phyloP scores from a whole-genome alignment of 2,888 invertebrate species.

The Actias luna region DNA sequence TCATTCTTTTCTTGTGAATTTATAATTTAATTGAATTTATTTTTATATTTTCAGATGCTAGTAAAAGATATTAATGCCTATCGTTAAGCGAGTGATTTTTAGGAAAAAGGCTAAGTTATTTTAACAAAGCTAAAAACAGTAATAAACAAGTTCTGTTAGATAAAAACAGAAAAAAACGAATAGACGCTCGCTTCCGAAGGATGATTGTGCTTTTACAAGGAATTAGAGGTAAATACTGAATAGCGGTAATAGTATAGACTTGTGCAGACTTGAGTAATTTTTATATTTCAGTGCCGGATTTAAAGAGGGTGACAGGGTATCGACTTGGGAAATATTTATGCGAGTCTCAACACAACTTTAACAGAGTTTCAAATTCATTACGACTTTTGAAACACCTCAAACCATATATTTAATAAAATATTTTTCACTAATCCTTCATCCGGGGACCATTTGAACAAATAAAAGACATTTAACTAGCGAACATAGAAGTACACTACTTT shows the following conservation, averaged over 20 bases:
- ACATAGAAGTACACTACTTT: too few relatives aligned
- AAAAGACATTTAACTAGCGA: too few relatives aligned
- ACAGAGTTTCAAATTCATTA: too few relatives aligned
- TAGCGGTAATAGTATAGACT: not conserved
- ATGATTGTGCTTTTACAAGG: not conserved
- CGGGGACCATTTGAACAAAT: too few relatives aligned
- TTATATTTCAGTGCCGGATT: too few relatives aligned
- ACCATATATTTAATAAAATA: too few relatives aligned
- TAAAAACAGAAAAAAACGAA: not conserved
- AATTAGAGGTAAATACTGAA: conserved; percentile 1
- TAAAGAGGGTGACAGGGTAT: too few relatives aligned
- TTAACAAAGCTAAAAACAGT: not conserved
- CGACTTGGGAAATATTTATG: too few relatives aligned
- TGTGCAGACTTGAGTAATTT: not conserved
- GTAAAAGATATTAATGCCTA: not conserved
- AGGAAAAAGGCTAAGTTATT: not conserved
- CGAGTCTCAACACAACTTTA: too few relatives aligned
- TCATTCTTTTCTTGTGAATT: too few relatives aligned
- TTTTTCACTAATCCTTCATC: too few relatives aligned
- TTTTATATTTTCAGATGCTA: not conserved
- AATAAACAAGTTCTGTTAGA: not conserved
- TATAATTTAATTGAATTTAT: not conserved
- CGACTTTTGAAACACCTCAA: too few relatives aligned
- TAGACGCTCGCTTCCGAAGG: not conserved
- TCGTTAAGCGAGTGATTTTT: not conserved